Evolutionary conservation across 2,113 vertebrate species (phyloP), one percentile per base, ranked within the genome.

Genomic region (Pipa parva): DNA sequence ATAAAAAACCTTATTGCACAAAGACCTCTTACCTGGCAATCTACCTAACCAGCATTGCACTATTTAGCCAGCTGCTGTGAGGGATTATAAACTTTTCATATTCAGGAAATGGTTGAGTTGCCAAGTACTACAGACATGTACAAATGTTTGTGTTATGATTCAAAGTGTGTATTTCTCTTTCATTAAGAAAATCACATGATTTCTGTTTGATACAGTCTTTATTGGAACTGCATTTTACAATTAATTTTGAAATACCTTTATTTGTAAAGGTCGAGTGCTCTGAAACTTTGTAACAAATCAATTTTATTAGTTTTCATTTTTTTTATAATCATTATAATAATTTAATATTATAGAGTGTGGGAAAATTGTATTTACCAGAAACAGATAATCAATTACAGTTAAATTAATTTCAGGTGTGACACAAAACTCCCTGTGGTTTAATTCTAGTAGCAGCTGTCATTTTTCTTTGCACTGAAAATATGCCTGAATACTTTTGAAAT

Each of bases 241-340:
- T 51, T 24, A 4, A 33, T 63, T 50, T 22, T 5, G 25, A 22
- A 31, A 1, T 1, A 5, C 24, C 18, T 25, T 49, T 9, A 5
- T 29, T 4, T 27, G 20, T 24, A 27, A 62, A 48, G 5, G 27
- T 26, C 13, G 18, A 5, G 12, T 50, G 26, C 46, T 63, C 28
- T 18, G 10, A 24, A 28, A 27, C 28, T 65, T 65, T 37, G 54
- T 28, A 26, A 28, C 25, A 26, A 45, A 36, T 26, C 22, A 24
- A 17, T 63, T 52, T 52, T 51, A 63, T 36, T 17, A 22, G 20
- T 65, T 50, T 65, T 56, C 42, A 56, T 18, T 7, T 39, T 9
- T 55, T 55, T 55, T 21, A 24, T n/a, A 28, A 57, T n/a, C 7
- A 45, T 15, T 5, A 12, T 37, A 15, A 36, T 9, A 29, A 57